Conservation (phyloP, 92 coral and sea anemone species). For the Parazoanthus atlanticus region DNA sequence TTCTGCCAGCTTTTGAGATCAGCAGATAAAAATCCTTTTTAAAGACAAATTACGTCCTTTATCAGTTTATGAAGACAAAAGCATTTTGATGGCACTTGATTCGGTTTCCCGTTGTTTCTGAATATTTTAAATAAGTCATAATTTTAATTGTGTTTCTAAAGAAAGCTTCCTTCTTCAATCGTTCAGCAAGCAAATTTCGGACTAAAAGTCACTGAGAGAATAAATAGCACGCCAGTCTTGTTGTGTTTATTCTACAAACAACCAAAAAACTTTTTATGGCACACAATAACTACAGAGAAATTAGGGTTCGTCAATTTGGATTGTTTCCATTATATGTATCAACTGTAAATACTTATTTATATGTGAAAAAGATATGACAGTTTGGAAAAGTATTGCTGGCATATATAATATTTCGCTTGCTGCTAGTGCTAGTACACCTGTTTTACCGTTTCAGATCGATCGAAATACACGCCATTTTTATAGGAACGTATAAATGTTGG, state of each 20-base stretch:
- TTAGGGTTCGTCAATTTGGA: too few relatives aligned
- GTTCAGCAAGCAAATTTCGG: background rate
- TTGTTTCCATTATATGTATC: too few relatives aligned
- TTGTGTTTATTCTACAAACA: background rate
- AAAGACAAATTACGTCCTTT: background rate
- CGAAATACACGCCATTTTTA: too few relatives aligned
- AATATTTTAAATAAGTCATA: slow-evolving; percentile 2
- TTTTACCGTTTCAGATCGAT: too few relatives aligned
- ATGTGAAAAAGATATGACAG: too few relatives aligned
- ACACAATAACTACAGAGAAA: background rate
- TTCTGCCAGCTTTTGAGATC: background rate
- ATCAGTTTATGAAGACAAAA: background rate
- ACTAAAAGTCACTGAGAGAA: background rate
- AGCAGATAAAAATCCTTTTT: background rate
- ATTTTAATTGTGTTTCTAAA: background rate
- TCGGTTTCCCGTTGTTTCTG: background rate
- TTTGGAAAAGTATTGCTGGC: too few relatives aligned
- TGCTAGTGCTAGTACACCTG: too few relatives aligned
- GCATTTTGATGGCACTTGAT: background rate
- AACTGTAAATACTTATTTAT: too few relatives aligned
- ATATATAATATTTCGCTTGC: too few relatives aligned
- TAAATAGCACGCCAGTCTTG: background rate
- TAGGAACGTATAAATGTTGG: too few relatives aligned
- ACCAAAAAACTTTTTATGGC: background rate
- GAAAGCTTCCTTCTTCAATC: background rate